phyloP scores from a whole-genome alignment of 2,888 invertebrate species.

The Conus canariensis region DNA sequence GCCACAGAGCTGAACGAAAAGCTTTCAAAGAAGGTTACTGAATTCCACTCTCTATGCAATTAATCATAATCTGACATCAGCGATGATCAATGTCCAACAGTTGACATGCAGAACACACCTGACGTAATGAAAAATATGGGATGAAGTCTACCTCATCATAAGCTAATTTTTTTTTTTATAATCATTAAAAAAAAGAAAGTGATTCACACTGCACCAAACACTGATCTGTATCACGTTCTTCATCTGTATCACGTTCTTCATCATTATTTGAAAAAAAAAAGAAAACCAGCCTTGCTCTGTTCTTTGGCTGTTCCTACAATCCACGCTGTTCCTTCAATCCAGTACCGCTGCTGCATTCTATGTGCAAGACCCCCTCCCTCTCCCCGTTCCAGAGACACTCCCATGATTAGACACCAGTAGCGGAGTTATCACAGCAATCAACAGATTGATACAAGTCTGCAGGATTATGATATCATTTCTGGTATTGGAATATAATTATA shows the following conservation, averaged over 20 bases:
- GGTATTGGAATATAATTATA: constrained; percentile 4
- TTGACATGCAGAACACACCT: too few species aligned
- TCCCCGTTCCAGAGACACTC: background rate
- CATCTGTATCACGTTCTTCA: background rate
- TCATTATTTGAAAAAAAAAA: background rate
- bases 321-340: background rate
- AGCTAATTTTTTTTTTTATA: too few species aligned
- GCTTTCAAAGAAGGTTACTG: too few species aligned
- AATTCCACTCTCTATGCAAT: too few species aligned
- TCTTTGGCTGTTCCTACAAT: background rate
- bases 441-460: constrained; percentile 14
- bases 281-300: background rate
- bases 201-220: background rate
- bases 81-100: too few species aligned
- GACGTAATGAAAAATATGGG: too few species aligned
- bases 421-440: constrained; percentile 18
- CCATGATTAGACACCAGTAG: constrained; percentile 12
- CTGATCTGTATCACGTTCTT: background rate
- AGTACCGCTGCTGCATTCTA: background rate
- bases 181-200: background rate
- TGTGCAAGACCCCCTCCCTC: background rate
- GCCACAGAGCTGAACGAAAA: too few species aligned
- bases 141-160: too few species aligned
- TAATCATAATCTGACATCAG: too few species aligned
- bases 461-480: constrained; percentile 5